These are phyloP conservation scores for Drosophila anomelani DNA, from an alignment of 2,888 invertebrate genomes.

Conservation along the genomic window DNA sequence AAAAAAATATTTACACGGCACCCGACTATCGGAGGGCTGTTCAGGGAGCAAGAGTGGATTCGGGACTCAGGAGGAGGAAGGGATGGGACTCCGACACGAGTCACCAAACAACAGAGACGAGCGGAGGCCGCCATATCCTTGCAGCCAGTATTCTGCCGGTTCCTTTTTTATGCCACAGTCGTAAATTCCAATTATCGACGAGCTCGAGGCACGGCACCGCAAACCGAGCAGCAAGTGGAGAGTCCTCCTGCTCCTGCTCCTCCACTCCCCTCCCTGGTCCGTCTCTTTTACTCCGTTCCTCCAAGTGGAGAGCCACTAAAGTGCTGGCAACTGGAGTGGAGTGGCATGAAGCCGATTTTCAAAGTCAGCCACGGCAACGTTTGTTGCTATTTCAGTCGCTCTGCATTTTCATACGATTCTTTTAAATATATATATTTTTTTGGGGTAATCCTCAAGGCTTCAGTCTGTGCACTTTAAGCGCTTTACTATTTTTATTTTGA, in stretches of 20 bases:
- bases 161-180: slow-evolving; percentile 75
- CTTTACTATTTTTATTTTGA: slow-evolving; percentile 1
- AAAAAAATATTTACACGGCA: slow-evolving; percentile 69
- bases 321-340: slow-evolving; percentile 47
- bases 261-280: neutral
- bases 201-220: slow-evolving; percentile 69
- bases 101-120: slow-evolving; percentile 39
- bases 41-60: neutral
- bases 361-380: slow-evolving; percentile 68
- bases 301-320: slow-evolving; percentile 39
- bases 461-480: slow-evolving; percentile 33
- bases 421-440: slow-evolving; percentile 63
- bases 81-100: slow-evolving; percentile 45
- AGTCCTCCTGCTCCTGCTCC: slow-evolving; percentile 1
- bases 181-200: slow-evolving; percentile 80
- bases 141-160: slow-evolving; percentile 56
- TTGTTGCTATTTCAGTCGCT: slow-evolving; percentile 61
- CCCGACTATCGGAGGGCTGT: slow-evolving; percentile 44
- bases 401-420: slow-evolving; percentile 45
- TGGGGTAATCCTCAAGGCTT: slow-evolving; percentile 52
- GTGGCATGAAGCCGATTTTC: slow-evolving; percentile 71
- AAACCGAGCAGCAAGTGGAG: slow-evolving; percentile 31
- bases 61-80: slow-evolving; percentile 8
- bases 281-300: slow-evolving; percentile 5
- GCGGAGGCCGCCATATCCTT: slow-evolving; percentile 39